These are phyloP conservation scores for Plectropomus leopardus DNA, from an alignment of 2,113 vertebrate species.

Conservation along the genomic window DNA sequence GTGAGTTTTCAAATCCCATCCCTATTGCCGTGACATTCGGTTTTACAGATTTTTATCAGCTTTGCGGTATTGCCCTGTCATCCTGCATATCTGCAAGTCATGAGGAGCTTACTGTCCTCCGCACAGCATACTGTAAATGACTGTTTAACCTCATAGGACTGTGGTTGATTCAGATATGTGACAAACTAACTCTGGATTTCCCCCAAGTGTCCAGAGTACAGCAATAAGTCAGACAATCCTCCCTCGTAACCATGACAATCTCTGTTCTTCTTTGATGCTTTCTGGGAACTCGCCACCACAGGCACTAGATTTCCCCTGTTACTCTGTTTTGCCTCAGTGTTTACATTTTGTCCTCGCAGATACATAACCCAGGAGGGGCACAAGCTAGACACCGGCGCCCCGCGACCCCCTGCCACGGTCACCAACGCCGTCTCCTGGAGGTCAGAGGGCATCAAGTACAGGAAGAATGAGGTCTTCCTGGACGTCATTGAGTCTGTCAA, in stretches of 20 bases:
- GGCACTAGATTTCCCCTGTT: conserved; percentile 36
- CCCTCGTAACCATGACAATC: conserved; percentile 7
- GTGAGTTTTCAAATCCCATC: too few species aligned
- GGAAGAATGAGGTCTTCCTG: conserved; percentile 99
- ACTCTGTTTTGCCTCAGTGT: conserved; percentile 30
- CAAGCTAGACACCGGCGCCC: conserved; percentile 99
- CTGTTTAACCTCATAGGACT: conserved; percentile 10
- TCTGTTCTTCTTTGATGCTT: conserved; percentile 55
- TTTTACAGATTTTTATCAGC: neutral
- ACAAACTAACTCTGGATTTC: conserved; percentile 44
- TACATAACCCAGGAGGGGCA: conserved; percentile 99
- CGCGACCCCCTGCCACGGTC: conserved; percentile 95
- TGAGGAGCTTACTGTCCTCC: neutral
- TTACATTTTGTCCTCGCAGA: conserved; percentile 80
- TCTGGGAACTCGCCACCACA: conserved; percentile 36
- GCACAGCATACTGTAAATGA: neutral
- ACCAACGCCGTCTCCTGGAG: conserved; percentile 99
- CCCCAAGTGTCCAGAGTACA: conserved; percentile 27
- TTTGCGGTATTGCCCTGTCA: neutral
- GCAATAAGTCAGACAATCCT: conserved; percentile 51
- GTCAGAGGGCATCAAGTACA: conserved; percentile 98
- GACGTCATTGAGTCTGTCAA: conserved; percentile 99
- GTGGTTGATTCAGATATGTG: neutral
- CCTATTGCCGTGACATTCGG: neutral
- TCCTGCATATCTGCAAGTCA: neutral